Evolutionary conservation across 30 jellyfish, hydroid and myxozoan genomes (phyloP).

Genomic region (Aurelia sp.): DNA sequence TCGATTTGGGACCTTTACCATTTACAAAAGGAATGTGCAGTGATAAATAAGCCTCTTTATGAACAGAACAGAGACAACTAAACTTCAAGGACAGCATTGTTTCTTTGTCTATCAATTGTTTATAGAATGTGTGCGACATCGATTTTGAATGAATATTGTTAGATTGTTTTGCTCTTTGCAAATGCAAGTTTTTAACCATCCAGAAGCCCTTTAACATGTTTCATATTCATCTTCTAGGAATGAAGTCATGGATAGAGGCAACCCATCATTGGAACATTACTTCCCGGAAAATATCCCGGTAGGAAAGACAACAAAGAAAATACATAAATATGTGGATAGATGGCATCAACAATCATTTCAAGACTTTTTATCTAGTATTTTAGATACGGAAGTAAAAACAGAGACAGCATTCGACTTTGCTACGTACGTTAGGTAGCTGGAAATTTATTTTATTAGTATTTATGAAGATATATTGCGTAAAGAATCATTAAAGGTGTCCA

Average conservation of each 20-base stretch:
- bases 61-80: too few species aligned
- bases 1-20: too few species aligned
- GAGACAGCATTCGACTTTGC: constrained; percentile 13
- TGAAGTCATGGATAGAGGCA: neutral
- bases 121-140: too few species aligned
- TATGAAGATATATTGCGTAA: neutral
- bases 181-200: too few species aligned
- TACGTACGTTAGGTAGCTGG: constrained; percentile 7
- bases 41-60: too few species aligned
- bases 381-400: neutral
- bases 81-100: too few species aligned
- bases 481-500: too few species aligned
- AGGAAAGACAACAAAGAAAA: constrained; percentile 12
- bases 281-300: constrained; percentile 48
- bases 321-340: neutral
- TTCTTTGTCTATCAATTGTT: too few species aligned
- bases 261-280: constrained; percentile 38
- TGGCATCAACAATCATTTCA: constrained; percentile 9
- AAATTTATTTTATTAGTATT: neutral
- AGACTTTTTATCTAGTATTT: neutral
- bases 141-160: too few species aligned
- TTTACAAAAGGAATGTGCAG: too few species aligned
- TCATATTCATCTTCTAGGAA: constrained; percentile 9
- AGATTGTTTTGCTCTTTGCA: too few species aligned
- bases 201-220: too few species aligned